These are phyloP conservation scores for Sylvilagus floridanus DNA, from an alignment of 2,797 vertebrate genomes.

Conservation along the genomic window DNA sequence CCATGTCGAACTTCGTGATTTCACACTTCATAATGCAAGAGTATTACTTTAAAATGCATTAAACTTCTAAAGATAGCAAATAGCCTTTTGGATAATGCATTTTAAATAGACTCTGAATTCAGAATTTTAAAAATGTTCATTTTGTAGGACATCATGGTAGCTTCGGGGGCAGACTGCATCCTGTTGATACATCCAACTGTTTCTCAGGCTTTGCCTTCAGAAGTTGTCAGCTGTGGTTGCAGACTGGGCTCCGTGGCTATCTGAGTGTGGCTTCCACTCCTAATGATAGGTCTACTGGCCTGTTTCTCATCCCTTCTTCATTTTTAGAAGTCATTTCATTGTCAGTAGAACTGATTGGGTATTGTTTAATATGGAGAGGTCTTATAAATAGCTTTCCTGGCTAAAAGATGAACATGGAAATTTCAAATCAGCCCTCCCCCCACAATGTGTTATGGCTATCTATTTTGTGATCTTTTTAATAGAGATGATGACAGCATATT, in stretches of 20 bases:
- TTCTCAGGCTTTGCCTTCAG: neutral
- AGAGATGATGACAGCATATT: constrained; percentile 66
- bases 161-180: constrained; percentile 65
- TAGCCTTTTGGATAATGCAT: constrained; percentile 81
- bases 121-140: constrained; percentile 80
- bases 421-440: constrained; percentile 63
- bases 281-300: neutral
- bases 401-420: constrained; percentile 75
- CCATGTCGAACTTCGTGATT: constrained; percentile 80
- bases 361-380: constrained; percentile 71
- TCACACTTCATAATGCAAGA: constrained; percentile 80
- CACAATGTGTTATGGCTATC: constrained; percentile 54
- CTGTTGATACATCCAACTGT: constrained; percentile 49
- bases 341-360: constrained; percentile 67
- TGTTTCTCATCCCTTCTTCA: constrained; percentile 64
- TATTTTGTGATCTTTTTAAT: constrained; percentile 73
- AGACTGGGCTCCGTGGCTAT: constrained; percentile 11
- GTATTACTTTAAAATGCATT: constrained; percentile 85
- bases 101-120: constrained; percentile 83
- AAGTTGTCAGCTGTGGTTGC: neutral
- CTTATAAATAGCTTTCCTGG: constrained; percentile 80
- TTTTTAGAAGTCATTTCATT: constrained; percentile 65
- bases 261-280: constrained; percentile 20
- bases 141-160: constrained; percentile 71
- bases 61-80: constrained; percentile 84